Evolutionary conservation across 2,888 invertebrate genomes (phyloP), one percentile per base, ranked within the genome.

Genomic region (Nemotelus pantherinus): DNA sequence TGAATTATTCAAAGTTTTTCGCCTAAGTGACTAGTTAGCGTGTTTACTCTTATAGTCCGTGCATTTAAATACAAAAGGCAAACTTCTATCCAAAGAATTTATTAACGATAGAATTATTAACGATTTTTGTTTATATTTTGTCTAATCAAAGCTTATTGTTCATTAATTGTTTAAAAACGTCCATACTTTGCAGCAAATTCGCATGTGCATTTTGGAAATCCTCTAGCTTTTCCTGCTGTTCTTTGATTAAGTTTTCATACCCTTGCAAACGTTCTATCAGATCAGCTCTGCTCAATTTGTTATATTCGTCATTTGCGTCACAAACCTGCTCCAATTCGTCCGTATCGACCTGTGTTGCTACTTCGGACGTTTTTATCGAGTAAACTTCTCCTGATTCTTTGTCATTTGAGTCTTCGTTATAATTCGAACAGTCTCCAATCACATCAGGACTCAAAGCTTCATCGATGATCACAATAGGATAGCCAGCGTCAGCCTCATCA

Each of bases 191-290:
- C 44, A 64, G 44, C 9, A 76, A 55, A 3, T 64, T 64, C 41
- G 10, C 47, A 43, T 76, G 76, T 1, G 67, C 76, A 7, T 53
- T 57, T 57, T 76, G 67, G 47, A 76, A 58, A 5, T 55, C 39
- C 3, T 64, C 39, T 6, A 57, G 9, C 47, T 67, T 76, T 10
- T 47, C 10, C 9, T 67, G 67, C 9, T 65, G 47, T 9, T 67
- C 47, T 3, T 43, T 43, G 7, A 76, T 43, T 9, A 7, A 4
- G 9, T 10, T 6, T 45, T 67, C 2, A 7, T 44, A 43, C 2
- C 3, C 57, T 44, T 58, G 57, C 7, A 76, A n/a, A 10, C 7
- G 48, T 1, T 4, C 4, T 3, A 76, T 76, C 45, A 76, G 57
- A 45, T 67, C 67, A 2, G n/a, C 45, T 47, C 68, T 43, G n/a